Base-by-base conservation (phyloP, 2,797 vertebrate species). In the Lateolabrax maculatus region DNA sequence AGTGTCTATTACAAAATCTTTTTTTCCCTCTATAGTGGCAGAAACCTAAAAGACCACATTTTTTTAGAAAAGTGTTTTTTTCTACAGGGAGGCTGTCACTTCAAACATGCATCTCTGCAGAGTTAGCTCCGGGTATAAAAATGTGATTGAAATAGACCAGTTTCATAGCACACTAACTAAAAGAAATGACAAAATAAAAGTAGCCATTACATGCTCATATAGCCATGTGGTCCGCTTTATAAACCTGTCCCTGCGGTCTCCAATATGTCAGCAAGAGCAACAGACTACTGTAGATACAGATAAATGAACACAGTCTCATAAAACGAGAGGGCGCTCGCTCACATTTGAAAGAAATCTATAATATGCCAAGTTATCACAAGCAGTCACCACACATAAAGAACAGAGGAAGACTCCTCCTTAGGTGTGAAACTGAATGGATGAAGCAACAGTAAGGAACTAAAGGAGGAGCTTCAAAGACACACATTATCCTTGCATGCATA, bases 111-210 rank as follows among this genome's bases (percentile, higher is more conserved):
- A n/a, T 44, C 51, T 68, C 41, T 55, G 19, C 11, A 52, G 31
- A 60, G n/a, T 51, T 29, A 13, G 27, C 34, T 43, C 37, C 0
- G 10, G 64, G 34, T 57, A 52, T 61, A 44, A 71, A 66, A 53
- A 48, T 23, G 2, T 2, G 53, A 55, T 72, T 37, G 48, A 77
- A 80, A 58, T 19, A 19, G 37, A 66, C 23, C 53, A 12, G 41
- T 72, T 75, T 68, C 23, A 69, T 27, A 43, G 34, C 62, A 60
- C 66, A 29, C 70, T 37, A 56, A 71, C 39, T 27, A 21, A 81
- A 63, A 44, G 46, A 68, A 73, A 71, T 9, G 23, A 49, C 49
- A 34, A 75, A 69, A 71, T 61, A 70, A 79, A 77, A 69, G 65
- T 51, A 39, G 60, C 64, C 39, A 51, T 80, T 63, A 65, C 53